Evolutionary conservation across 2,888 invertebrate species (phyloP).

Genomic region (Galeruca laticollis): DNA sequence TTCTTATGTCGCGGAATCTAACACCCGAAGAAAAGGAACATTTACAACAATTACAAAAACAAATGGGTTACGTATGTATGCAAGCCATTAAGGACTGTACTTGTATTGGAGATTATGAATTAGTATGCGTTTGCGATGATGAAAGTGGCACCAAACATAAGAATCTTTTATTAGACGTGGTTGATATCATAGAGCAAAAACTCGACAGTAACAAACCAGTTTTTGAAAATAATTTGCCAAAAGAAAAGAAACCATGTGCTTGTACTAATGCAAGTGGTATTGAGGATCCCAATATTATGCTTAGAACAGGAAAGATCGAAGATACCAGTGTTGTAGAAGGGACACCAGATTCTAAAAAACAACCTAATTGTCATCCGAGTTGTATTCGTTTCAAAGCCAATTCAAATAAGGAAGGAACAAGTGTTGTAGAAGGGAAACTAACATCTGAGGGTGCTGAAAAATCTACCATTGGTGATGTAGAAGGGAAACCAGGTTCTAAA

Average conservation of each 20-base stretch:
- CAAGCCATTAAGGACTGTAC: conserved; percentile 15
- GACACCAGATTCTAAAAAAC: no score
- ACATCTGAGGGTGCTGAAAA: not conserved
- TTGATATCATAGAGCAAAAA: not conserved
- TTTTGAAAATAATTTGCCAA: not conserved
- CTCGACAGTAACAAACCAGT: not conserved
- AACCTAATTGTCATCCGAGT: not conserved
- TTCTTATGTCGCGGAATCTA: conserved; percentile 9
- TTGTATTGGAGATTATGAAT: conserved; percentile 12
- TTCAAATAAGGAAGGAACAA: not conserved
- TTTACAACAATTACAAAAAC: conserved; percentile 1
- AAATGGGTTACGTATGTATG: conserved; percentile 28
- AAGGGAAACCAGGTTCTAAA: no score
- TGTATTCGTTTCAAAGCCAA: not conserved
- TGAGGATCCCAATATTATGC: no score
- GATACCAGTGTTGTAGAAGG: not conserved
- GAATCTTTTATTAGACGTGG: not conserved
- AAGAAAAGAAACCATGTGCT: not conserved
- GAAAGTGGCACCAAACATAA: not conserved
- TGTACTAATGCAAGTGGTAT: not conserved
- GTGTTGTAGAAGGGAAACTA: not conserved
- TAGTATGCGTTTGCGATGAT: conserved; percentile 12
- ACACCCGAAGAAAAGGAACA: conserved; percentile 12
- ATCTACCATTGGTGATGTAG: no score
- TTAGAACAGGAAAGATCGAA: no score